phyloP scores from a whole-genome alignment of 2,113 vertebrate species.

The Tragulus kanchil region DNA sequence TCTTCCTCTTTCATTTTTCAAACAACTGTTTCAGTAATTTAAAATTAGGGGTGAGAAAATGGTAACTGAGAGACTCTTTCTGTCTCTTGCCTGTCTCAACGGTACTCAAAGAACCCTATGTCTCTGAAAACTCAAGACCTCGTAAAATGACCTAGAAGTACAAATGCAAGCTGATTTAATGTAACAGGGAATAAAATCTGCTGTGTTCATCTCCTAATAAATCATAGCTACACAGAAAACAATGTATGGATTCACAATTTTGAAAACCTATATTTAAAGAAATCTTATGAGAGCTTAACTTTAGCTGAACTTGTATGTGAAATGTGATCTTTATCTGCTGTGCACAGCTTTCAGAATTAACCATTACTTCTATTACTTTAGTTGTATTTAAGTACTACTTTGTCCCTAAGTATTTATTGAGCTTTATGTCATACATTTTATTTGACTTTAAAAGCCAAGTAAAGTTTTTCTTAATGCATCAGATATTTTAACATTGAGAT shows the following conservation, averaged over 20 bases:
- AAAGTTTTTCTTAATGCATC: neutral
- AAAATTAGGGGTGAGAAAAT: neutral
- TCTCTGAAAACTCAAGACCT: neutral
- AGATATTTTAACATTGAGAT: neutral
- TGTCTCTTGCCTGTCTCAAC: neutral
- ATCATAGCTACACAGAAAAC: neutral
- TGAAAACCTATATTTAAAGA: neutral
- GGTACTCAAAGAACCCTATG: neutral
- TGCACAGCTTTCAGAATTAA: neutral
- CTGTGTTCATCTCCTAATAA: conserved; percentile 1
- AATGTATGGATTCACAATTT: neutral
- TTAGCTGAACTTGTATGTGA: conserved; percentile 9
- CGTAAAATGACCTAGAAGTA: neutral
- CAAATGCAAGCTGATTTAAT: conserved; percentile 18
- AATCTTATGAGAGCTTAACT: conserved; percentile 29
- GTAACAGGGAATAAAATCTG: neutral
- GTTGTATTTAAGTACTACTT: neutral
- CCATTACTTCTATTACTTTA: neutral
- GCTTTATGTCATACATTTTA: conserved; percentile 14
- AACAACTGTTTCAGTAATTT: neutral
- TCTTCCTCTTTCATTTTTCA: neutral
- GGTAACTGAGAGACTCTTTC: neutral
- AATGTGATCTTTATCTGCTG: conserved; percentile 44
- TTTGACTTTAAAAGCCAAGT: conserved; percentile 10
- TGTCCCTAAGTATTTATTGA: neutral